Percentiles rank a stretch among this genome's conserved stretches.
These are phyloP conservation scores for Caenorhabditis wallacei DNA, from an alignment of 2,888 invertebrate genomes.

Conservation along the genomic window DNA sequence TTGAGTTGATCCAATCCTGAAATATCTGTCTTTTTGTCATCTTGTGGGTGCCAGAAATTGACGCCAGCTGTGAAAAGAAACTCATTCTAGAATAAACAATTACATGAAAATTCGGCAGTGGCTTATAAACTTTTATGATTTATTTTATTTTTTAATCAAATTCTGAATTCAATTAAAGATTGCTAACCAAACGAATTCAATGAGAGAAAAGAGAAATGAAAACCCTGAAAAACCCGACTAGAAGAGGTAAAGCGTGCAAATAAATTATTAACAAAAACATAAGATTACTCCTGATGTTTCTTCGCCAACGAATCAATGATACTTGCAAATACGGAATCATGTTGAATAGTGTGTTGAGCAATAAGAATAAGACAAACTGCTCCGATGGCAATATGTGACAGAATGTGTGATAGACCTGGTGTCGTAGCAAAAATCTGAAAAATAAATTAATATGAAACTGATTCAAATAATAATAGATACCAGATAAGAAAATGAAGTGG, in stretches of 20 bases:
- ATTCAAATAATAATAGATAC: conserved; percentile 47
- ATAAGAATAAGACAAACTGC: conserved; percentile 73
- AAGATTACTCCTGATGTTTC: conserved; percentile 37
- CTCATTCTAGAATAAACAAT: conserved; percentile 54
- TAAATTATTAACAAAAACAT: conserved; percentile 9
- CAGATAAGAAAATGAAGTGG: conserved; percentile 71
- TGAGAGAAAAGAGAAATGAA: not conserved
- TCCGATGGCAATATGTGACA: conserved; percentile 79
- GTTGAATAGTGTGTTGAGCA: conserved; percentile 60
- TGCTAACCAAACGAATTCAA: conserved; percentile 9
- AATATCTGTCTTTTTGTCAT: conserved; percentile 17
- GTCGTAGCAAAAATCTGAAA: conserved; percentile 76
- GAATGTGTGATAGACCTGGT: conserved; percentile 75
- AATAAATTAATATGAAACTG: not conserved
- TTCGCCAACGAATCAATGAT: conserved; percentile 45
- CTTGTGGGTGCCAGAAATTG: conserved; percentile 28
- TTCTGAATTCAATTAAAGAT: not conserved
- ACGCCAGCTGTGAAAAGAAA: conserved; percentile 49
- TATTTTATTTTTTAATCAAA: conserved; percentile 19
- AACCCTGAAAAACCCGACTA: not conserved
- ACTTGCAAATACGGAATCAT: conserved; percentile 53
- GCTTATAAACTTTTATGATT: conserved; percentile 8
- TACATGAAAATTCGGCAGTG: conserved; percentile 20
- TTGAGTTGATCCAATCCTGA: conserved; percentile 6
- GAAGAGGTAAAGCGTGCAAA: conserved; percentile 4